A percentile compares a stretch with the other conserved stretches of the same genome.
These are phyloP conservation scores for Hirudinaria manillensis DNA, from an alignment of 2,888 invertebrate genomes.

Conservation along the genomic window DNA sequence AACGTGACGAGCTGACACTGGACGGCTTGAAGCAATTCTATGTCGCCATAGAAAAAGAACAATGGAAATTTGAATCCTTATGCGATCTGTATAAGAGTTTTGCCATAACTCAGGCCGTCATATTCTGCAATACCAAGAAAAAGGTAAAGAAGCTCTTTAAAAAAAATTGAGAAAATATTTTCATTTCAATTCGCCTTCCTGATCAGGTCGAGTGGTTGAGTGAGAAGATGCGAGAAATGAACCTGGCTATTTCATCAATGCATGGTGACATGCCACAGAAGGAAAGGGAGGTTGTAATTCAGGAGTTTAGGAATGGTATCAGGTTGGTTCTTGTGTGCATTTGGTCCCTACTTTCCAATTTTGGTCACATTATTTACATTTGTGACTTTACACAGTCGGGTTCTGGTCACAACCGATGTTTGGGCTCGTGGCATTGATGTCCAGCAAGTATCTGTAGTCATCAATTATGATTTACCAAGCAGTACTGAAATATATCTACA, in stretches of 20 bases:
- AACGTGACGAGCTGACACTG: slow-evolving; percentile 96
- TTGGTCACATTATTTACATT: not conserved
- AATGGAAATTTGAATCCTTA: slow-evolving; percentile 99
- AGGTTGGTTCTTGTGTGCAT: slow-evolving; percentile 45
- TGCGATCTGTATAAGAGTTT: slow-evolving; percentile 96
- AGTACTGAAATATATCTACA: slow-evolving; percentile 99
- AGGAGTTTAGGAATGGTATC: slow-evolving; percentile 89
- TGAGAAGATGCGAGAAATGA: slow-evolving; percentile 81
- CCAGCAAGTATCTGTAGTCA: slow-evolving; percentile 95
- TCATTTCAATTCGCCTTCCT: not conserved
- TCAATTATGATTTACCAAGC: slow-evolving; percentile 97
- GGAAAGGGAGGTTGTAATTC: slow-evolving; percentile 97
- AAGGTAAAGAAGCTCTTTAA: slow-evolving; percentile 47
- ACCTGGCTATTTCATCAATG: slow-evolving; percentile 98
- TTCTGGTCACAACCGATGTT: slow-evolving; percentile 90
- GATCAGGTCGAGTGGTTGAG: slow-evolving; percentile 84
- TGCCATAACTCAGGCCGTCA: slow-evolving; percentile 97
- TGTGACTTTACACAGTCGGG: not conserved
- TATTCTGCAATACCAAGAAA: slow-evolving; percentile 87
- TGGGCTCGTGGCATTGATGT: slow-evolving; percentile 99
- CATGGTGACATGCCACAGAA: slow-evolving; percentile 76
- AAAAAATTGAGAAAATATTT: too few species aligned
- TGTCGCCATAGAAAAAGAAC: slow-evolving; percentile 96
- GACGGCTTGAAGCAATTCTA: slow-evolving; percentile 99
- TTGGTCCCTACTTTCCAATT: not conserved